phyloP scores from a whole-genome alignment of 2,888 invertebrate species.

The Ypsolopha sequella region DNA sequence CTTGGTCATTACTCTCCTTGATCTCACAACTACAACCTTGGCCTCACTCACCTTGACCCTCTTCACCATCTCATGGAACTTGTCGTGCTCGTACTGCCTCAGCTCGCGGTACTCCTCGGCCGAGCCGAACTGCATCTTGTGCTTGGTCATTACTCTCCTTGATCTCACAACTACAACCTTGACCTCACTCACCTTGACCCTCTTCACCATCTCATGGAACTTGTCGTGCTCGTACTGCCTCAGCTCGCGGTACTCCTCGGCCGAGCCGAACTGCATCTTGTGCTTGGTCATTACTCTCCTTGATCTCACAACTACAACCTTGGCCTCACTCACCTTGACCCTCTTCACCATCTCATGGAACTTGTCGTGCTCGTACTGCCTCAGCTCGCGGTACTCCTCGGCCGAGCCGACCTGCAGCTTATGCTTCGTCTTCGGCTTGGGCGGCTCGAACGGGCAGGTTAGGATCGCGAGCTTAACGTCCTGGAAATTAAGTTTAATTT shows the following conservation, averaged over 20 bases:
- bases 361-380: slow-evolving; percentile 95
- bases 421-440: slow-evolving; percentile 99
- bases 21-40: no score
- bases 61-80: no score
- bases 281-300: slow-evolving; percentile 89
- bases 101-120: no score
- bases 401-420: slow-evolving; percentile 97
- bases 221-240: slow-evolving; percentile 95
- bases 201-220: slow-evolving; percentile 95
- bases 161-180: no score
- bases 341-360: slow-evolving; percentile 93
- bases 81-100: no score
- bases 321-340: slow-evolving; percentile 52
- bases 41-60: no score
- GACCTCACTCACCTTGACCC: no score
- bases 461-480: slow-evolving; percentile 97
- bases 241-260: slow-evolving; percentile 94
- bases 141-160: no score
- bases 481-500: slow-evolving; percentile 24
- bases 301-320: no score
- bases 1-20: no score
- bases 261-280: slow-evolving; percentile 97
- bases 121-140: no score
- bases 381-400: slow-evolving; percentile 92
- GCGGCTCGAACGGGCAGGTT: slow-evolving; percentile 99